Percentiles rank a stretch among this genome's conserved stretches.
These are phyloP conservation scores for Sander vitreus DNA, from an alignment of 2,113 vertebrate genomes.

Conservation along the genomic window DNA sequence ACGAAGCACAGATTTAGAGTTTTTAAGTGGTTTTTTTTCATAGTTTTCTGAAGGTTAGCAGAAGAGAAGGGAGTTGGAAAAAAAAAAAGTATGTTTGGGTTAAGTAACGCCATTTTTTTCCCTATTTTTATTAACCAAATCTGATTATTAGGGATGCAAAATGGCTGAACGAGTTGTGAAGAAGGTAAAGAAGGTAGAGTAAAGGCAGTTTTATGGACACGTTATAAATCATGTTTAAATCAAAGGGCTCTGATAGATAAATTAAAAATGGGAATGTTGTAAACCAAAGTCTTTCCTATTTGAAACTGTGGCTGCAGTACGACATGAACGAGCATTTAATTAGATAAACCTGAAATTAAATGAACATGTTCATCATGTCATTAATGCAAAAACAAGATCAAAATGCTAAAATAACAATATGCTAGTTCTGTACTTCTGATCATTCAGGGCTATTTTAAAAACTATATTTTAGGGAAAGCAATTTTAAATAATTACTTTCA, in stretches of 20 bases:
- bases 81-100: constrained; percentile 1
- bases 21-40: background rate
- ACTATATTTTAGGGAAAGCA: background rate
- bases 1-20: constrained; percentile 38
- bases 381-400: background rate
- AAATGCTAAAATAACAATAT: background rate
- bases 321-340: background rate
- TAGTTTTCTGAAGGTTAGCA: constrained; percentile 5
- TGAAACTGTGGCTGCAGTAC: background rate
- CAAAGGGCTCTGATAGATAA: constrained; percentile 26
- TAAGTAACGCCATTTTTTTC: constrained; percentile 17
- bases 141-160: constrained; percentile 6
- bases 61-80: background rate
- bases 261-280: background rate
- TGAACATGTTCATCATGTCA: background rate
- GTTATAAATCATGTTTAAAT: constrained; percentile 10
- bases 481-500: background rate
- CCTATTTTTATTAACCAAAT: constrained; percentile 12
- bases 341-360: background rate
- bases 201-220: constrained; percentile 4
- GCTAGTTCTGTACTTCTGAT: background rate
- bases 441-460: background rate
- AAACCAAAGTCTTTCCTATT: constrained; percentile 9
- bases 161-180: constrained; percentile 14
- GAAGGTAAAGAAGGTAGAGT: background rate